phyloP scores from a whole-genome alignment of 2,888 invertebrate genomes.

The Apoda limacodes region DNA sequence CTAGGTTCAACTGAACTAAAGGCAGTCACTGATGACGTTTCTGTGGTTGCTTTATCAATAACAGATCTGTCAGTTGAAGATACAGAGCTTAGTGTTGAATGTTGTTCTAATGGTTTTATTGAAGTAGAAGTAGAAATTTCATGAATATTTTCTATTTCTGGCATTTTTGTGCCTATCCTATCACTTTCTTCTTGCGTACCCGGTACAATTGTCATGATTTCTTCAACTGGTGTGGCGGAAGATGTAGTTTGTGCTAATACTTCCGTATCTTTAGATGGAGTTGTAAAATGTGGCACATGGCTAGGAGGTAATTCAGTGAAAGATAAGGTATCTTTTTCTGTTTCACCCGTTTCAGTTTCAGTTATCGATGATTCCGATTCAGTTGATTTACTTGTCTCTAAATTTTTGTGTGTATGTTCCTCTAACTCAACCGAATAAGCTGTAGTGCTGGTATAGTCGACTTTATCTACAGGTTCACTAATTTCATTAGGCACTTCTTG shows the following conservation, averaged over 20 bases:
- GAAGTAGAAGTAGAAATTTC: conserved; percentile 2
- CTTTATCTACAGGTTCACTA: no score
- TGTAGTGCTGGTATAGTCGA: conserved; percentile 29
- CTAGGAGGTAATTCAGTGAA: no score
- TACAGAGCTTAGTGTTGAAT: conserved; percentile 9
- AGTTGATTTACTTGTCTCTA: conserved; percentile 21
- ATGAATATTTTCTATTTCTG: conserved; percentile 9
- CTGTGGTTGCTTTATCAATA: conserved; percentile 8
- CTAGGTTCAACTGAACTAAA: no score
- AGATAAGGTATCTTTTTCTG: conserved; percentile 25
- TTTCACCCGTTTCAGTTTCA: conserved; percentile 16
- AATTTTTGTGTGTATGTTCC: conserved; percentile 38
- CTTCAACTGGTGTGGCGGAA: conserved; percentile 6
- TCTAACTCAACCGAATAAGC: conserved; percentile 42
- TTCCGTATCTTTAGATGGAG: conserved; percentile 10
- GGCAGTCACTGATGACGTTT: conserved; percentile 13
- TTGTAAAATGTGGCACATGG: no score
- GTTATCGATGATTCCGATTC: conserved; percentile 20
- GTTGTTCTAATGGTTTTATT: conserved; percentile 7
- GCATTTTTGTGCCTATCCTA: conserved; percentile 7
- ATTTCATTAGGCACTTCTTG: no score
- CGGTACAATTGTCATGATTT: no score
- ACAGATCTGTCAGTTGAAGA: no score
- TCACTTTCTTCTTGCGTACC: no score
- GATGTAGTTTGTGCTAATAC: conserved; percentile 18